Evolutionary conservation across 1,140 invertebrate species (phyloP), one percentile per base, ranked within the genome.

Genomic region (Anastatus disparis): DNA sequence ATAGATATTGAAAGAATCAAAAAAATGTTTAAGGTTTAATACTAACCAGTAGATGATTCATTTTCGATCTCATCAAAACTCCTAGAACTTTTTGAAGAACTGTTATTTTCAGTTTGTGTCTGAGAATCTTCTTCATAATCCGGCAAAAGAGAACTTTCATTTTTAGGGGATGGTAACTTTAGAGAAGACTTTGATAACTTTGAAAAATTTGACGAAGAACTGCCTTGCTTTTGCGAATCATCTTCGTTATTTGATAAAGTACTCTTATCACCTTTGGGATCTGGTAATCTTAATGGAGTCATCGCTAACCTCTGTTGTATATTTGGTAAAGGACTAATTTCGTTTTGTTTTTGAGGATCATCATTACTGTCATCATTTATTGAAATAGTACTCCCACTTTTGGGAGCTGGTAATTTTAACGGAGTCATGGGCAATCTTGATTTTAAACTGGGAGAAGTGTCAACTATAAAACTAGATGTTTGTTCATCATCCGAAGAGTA

Each of bases 361-460:
- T 26, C 10, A 10, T 6, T 20, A 44, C 20, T 26, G 7, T 65
- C 52, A 27, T 71, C 62, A 12, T 74, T 58, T 46, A 72, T 38
- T 20, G 1, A 26, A 20, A n/a, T 35, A 12, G 13, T 62, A 46
- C 31, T 35, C 1, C 72, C 67, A 62, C 72, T 73, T 27, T 42
- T 75, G 29, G 50, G 68, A n/a, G 75, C 58, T 2, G 75, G 75
- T 22, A 78, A 40, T 56, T 70, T 78, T 26, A 78, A 69, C 10
- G 75, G 65, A 1, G 73, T 46, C 40, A 72, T 71, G 17, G 31
- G 4, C 67, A n/a, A 17, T 73, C 17, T 70, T 70, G 26, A 10
- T 13, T 9, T 40, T 53, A 38, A 46, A 15, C 15, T 27, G 64
- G 40, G 48, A 12, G 22, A 24, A 48, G 38, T 53, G 10, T 65